Percentiles rank a stretch among this genome's conserved stretches.
phyloP scores from a whole-genome alignment of 2,888 invertebrate genomes.

The Cephonodes hylas region DNA sequence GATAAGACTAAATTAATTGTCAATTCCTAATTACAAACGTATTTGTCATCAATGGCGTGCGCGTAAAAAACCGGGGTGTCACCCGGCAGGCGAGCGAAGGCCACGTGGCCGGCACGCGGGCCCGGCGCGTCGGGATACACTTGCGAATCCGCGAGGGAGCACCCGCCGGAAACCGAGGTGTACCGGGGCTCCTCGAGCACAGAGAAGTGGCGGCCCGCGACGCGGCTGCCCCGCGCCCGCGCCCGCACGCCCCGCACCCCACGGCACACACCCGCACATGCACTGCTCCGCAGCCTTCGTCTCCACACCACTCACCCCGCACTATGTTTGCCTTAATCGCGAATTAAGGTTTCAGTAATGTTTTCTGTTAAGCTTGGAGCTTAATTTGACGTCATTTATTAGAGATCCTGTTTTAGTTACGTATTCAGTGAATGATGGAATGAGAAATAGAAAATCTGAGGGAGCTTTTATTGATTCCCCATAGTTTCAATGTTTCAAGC shows the following conservation, averaged over 20 bases:
- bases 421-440: slow-evolving; percentile 23
- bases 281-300: slow-evolving; percentile 73
- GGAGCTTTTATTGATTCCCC: background rate
- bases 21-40: slow-evolving; percentile 55
- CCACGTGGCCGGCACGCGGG: slow-evolving; percentile 75
- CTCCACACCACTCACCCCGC: slow-evolving; percentile 78
- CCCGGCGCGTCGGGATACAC: slow-evolving; percentile 57
- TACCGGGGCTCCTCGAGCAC: slow-evolving; percentile 79
- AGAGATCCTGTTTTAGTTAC: slow-evolving; percentile 51
- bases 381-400: slow-evolving; percentile 75
- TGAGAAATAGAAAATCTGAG: slow-evolving; percentile 39
- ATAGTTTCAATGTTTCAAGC: background rate
- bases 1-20: background rate
- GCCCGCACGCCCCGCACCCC: slow-evolving; percentile 48
- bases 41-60: slow-evolving; percentile 57
- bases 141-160: slow-evolving; percentile 75
- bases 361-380: slow-evolving; percentile 75
- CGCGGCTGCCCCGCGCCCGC: slow-evolving; percentile 54
- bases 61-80: slow-evolving; percentile 56
- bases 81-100: slow-evolving; percentile 52
- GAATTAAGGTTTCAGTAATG: slow-evolving; percentile 78
- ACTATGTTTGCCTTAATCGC: slow-evolving; percentile 80
- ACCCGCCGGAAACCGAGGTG: slow-evolving; percentile 79
- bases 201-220: slow-evolving; percentile 78
- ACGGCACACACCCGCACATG: slow-evolving; percentile 56